Evolutionary conservation across 2,797 vertebrate genomes (phyloP).

Genomic region (Meda fulgida): DNA sequence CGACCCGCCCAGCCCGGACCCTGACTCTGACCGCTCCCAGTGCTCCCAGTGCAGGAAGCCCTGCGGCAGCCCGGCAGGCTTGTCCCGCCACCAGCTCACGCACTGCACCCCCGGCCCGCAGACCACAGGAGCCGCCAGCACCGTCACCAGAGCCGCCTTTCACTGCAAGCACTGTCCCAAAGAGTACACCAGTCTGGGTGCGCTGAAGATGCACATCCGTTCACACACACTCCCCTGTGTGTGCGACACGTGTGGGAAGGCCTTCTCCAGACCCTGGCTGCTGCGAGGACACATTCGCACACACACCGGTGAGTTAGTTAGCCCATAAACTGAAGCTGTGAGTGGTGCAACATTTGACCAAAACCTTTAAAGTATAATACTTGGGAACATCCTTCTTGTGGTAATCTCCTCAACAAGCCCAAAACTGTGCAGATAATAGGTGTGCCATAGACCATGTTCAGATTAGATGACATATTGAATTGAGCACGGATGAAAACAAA

Average conservation of each 20-base stretch:
- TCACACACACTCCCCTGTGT: constrained; percentile 97
- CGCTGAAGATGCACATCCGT: constrained; percentile 98
- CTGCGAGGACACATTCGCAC: constrained; percentile 96
- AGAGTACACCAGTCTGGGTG: constrained; percentile 95
- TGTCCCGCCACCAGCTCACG: constrained; percentile 85
- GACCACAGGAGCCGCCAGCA: constrained; percentile 27
- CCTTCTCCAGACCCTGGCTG: constrained; percentile 96
- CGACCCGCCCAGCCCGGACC: constrained; percentile 85
- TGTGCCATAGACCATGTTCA: background rate
- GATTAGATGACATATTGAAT: background rate
- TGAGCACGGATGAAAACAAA: background rate
- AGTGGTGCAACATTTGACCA: background rate
- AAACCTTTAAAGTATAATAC: background rate
- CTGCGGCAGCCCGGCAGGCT: constrained; percentile 82
- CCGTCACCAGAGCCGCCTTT: constrained; percentile 79
- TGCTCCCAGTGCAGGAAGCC: constrained; percentile 85
- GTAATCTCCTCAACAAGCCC: background rate
- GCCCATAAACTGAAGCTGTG: too few species aligned
- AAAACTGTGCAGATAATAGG: background rate
- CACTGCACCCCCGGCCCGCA: constrained; percentile 62
- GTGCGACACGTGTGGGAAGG: constrained; percentile 94
- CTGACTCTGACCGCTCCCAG: constrained; percentile 76
- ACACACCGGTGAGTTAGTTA: constrained; percentile 86
- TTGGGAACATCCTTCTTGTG: background rate
- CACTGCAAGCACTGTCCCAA: constrained; percentile 97